Conservation (phyloP, 2,113 vertebrate genomes). For the Heliornis fulica region DNA sequence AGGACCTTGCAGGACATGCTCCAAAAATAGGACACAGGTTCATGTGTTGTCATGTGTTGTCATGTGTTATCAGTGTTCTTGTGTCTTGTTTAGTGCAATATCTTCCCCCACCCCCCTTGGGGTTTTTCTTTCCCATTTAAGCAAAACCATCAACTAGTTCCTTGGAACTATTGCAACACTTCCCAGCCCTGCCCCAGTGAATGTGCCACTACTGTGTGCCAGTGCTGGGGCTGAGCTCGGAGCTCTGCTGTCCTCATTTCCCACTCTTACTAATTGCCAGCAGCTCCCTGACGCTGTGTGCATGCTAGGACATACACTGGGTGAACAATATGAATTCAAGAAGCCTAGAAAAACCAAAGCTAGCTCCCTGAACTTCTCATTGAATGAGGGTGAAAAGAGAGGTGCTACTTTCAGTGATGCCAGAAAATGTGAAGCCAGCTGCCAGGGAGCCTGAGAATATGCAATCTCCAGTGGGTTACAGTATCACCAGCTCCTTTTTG, state of each 20-base stretch:
- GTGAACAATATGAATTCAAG: neutral
- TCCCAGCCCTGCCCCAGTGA: neutral
- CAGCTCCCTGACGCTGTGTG: neutral
- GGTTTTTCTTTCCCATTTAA: neutral
- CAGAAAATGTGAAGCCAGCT: slow-evolving; percentile 41
- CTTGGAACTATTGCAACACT: neutral
- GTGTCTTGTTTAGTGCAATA: neutral
- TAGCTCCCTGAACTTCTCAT: neutral
- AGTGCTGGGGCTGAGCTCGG: neutral
- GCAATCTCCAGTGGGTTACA: slow-evolving; percentile 24
- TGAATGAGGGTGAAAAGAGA: neutral
- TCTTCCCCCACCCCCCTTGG: too few species aligned
- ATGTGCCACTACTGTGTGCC: neutral
- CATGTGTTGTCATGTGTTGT: too few species aligned
- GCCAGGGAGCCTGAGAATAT: slow-evolving; percentile 4
- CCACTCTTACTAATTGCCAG: neutral
- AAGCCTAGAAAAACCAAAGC: neutral
- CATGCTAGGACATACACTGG: neutral
- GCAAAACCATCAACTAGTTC: neutral
- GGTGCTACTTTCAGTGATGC: neutral
- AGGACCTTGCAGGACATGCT: neutral
- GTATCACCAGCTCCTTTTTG: slow-evolving; percentile 43
- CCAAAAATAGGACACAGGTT: neutral
- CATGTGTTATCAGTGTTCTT: neutral
- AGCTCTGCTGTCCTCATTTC: neutral